phyloP scores from a whole-genome alignment of 2,113 vertebrate species.

The Calonectris borealis region DNA sequence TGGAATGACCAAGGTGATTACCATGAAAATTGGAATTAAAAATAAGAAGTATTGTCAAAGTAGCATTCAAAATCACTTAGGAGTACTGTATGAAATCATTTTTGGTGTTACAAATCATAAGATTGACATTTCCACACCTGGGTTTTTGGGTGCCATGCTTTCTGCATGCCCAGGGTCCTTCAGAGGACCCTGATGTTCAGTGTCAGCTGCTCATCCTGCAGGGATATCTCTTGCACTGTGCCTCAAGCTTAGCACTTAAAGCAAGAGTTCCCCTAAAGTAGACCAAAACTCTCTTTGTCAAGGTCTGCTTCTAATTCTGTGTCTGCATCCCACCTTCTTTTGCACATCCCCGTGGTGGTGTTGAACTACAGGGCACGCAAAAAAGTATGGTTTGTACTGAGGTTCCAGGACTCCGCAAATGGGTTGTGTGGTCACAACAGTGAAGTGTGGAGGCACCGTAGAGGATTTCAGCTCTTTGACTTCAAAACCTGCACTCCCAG shows the following conservation, averaged over 20 bases:
- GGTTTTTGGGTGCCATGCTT: background rate
- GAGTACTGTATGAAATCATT: background rate
- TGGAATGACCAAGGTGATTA: background rate
- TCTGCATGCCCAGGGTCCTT: background rate
- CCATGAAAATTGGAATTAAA: background rate
- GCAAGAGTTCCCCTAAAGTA: background rate
- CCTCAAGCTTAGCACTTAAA: background rate
- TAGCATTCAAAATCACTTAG: background rate
- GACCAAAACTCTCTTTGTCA: background rate
- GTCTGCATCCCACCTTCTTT: background rate
- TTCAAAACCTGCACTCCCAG: background rate
- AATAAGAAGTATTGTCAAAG: background rate
- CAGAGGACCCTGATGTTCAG: background rate
- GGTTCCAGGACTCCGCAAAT: background rate
- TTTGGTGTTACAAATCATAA: background rate
- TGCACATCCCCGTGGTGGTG: fast-evolving
- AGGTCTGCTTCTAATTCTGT: background rate
- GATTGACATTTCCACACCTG: background rate
- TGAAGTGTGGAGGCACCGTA: fast-evolving
- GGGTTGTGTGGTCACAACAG: background rate
- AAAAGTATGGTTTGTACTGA: background rate
- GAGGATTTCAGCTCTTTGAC: background rate
- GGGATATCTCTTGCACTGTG: background rate
- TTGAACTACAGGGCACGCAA: fast-evolving
- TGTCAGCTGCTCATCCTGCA: background rate